phyloP scores from a whole-genome alignment of 2,888 invertebrate species.

The Scaeva pyrastri region DNA sequence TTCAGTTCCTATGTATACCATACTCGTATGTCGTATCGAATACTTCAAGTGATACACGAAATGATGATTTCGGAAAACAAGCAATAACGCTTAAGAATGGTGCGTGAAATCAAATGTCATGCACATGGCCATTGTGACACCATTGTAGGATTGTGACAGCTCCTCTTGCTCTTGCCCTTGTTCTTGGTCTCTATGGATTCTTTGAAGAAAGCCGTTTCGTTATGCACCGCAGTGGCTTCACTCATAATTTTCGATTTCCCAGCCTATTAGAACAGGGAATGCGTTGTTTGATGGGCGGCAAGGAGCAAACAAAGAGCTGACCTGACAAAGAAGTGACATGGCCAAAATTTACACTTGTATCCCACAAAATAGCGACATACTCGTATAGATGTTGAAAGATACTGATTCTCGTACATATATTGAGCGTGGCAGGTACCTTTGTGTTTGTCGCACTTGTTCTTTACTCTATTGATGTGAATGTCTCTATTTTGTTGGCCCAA shows the following conservation, averaged over 20 bases:
- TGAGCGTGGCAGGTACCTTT: slow-evolving; percentile 69
- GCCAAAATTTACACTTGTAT: slow-evolving; percentile 76
- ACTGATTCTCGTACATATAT: slow-evolving; percentile 39
- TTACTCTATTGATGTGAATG: slow-evolving; percentile 69
- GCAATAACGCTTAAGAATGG: slow-evolving; percentile 39
- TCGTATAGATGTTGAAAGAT: slow-evolving; percentile 28
- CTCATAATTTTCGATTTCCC: slow-evolving; percentile 70
- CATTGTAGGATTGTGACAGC: slow-evolving; percentile 53
- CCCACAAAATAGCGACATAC: slow-evolving; percentile 68
- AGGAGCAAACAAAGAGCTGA: slow-evolving; percentile 63
- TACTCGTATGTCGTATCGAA: background rate
- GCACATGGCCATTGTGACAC: slow-evolving; percentile 67
- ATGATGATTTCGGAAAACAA: slow-evolving; percentile 49
- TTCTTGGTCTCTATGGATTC: slow-evolving; percentile 30
- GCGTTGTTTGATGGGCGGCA: slow-evolving; percentile 72
- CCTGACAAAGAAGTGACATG: slow-evolving; percentile 73
- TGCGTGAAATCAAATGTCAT: slow-evolving; percentile 71
- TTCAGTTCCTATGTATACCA: no score
- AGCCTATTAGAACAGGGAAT: slow-evolving; percentile 65
- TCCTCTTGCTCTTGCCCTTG: background rate
- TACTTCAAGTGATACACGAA: slow-evolving; percentile 48
- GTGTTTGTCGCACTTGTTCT: slow-evolving; percentile 70
- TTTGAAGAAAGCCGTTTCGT: slow-evolving; percentile 74
- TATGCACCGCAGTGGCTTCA: slow-evolving; percentile 68
- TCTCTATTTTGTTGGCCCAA: slow-evolving; percentile 68